Percentiles rank a stretch among this genome's conserved stretches.
These are phyloP conservation scores for Heliconius hermathena DNA, from an alignment of 1,140 invertebrate genomes.

Conservation along the genomic window DNA sequence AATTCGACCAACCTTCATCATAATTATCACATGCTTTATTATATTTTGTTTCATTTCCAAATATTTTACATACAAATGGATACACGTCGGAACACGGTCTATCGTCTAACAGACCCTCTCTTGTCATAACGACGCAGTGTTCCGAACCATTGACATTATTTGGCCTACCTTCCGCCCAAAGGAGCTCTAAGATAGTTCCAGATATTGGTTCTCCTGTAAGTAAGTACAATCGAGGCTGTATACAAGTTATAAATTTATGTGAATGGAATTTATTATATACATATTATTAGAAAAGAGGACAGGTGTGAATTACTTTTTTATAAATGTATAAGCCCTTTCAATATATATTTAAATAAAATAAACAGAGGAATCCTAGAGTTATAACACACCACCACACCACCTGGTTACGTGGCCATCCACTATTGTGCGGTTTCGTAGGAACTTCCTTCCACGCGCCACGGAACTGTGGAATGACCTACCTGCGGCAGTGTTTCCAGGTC, in stretches of 20 bases:
- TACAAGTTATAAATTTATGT: conserved; percentile 25
- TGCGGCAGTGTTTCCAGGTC: too few relatives aligned
- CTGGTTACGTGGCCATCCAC: too few relatives aligned
- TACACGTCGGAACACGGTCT: conserved; percentile 53
- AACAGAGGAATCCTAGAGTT: too few relatives aligned
- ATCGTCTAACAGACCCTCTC: conserved; percentile 63
- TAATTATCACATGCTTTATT: conserved; percentile 57
- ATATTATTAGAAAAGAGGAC: background rate
- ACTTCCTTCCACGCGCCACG: too few relatives aligned
- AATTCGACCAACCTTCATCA: conserved; percentile 46
- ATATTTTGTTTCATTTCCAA: conserved; percentile 52
- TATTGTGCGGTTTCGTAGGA: too few relatives aligned
- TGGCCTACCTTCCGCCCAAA: conserved; percentile 62
- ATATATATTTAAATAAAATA: too few relatives aligned
- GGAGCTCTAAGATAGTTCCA: conserved; percentile 54
- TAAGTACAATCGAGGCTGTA: background rate
- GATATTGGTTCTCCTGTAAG: conserved; percentile 53
- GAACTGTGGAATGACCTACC: too few relatives aligned
- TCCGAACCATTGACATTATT: conserved; percentile 53
- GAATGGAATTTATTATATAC: background rate
- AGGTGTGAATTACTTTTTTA: too few relatives aligned
- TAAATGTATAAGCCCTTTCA: too few relatives aligned
- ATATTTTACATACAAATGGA: conserved; percentile 66
- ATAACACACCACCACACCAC: too few relatives aligned
- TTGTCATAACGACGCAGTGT: conserved; percentile 64